phyloP scores from a whole-genome alignment of 2,888 invertebrate species.

The Strigamia crassipes region DNA sequence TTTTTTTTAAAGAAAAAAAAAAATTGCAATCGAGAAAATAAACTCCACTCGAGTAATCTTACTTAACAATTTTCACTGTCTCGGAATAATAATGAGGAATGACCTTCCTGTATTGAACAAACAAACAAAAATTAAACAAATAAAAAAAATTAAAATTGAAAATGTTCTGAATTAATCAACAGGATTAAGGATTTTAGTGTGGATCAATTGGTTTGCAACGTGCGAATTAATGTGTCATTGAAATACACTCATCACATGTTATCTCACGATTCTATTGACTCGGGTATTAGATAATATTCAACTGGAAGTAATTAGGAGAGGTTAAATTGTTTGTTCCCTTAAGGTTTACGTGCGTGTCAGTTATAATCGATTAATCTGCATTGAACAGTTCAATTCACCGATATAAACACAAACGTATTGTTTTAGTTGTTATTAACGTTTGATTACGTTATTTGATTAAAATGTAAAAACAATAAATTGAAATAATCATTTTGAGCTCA shows the following conservation, averaged over 20 bases:
- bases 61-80: slow-evolving; percentile 84
- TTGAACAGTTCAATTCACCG: background rate
- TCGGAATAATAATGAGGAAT: slow-evolving; percentile 77
- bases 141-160: background rate
- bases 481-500: slow-evolving; percentile 64
- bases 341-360: slow-evolving; percentile 2
- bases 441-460: no score
- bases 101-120: slow-evolving; percentile 17
- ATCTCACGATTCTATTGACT: slow-evolving; percentile 25
- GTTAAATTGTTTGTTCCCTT: slow-evolving; percentile 17
- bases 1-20: background rate
- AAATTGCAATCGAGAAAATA: background rate
- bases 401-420: background rate
- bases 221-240: background rate
- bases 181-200: background rate
- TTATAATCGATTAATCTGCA: background rate
- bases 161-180: background rate
- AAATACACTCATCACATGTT: background rate
- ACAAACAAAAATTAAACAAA: slow-evolving; percentile 3
- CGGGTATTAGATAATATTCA: slow-evolving; percentile 17
- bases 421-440: background rate
- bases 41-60: slow-evolving; percentile 61
- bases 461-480: no score
- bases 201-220: background rate
- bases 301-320: background rate